A percentile compares a stretch with the other conserved stretches of the same genome.
Evolutionary conservation across 2,888 invertebrate species (phyloP).

Genomic region (Amaurobius ferox): DNA sequence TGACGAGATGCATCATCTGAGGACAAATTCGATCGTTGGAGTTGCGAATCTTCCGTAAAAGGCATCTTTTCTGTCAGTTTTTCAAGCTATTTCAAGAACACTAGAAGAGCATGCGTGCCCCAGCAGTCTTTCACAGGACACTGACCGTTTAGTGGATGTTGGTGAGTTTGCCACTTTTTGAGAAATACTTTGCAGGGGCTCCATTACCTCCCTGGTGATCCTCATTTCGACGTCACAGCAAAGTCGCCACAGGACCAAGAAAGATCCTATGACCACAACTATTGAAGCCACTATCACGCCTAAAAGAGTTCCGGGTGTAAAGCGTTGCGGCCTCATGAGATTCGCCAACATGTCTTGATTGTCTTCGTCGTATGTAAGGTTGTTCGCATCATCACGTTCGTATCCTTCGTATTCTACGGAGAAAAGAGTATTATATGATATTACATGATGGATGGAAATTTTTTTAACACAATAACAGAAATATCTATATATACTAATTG

Average conservation of each 20-base stretch:
- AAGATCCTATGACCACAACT: slow-evolving; percentile 63
- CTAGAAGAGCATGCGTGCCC: neutral
- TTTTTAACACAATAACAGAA: too few species aligned
- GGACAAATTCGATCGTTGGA: too few species aligned
- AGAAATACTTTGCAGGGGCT: slow-evolving; percentile 37
- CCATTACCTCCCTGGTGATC: slow-evolving; percentile 41
- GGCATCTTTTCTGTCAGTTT: too few species aligned
- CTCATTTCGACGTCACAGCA: slow-evolving; percentile 66
- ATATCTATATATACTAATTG: too few species aligned
- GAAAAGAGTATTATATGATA: neutral
- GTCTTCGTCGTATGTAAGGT: slow-evolving; percentile 14
- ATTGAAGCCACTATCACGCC: slow-evolving; percentile 53
- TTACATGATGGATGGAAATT: too few species aligned
- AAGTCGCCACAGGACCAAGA: slow-evolving; percentile 57
- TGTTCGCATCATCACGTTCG: slow-evolving; percentile 30
- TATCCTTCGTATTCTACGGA: slow-evolving; percentile 21
- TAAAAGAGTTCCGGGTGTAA: slow-evolving; percentile 40
- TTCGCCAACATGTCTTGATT: neutral
- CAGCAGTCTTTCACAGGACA: slow-evolving; percentile 7
- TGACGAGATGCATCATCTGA: too few species aligned
- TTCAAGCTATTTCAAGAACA: neutral
- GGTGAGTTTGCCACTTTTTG: slow-evolving; percentile 19
- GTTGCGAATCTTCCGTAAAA: too few species aligned
- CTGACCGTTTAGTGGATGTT: neutral
- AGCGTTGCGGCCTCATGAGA: slow-evolving; percentile 48